These are phyloP conservation scores for Babylonia areolata DNA, from an alignment of 1,140 invertebrate genomes.

Conservation along the genomic window DNA sequence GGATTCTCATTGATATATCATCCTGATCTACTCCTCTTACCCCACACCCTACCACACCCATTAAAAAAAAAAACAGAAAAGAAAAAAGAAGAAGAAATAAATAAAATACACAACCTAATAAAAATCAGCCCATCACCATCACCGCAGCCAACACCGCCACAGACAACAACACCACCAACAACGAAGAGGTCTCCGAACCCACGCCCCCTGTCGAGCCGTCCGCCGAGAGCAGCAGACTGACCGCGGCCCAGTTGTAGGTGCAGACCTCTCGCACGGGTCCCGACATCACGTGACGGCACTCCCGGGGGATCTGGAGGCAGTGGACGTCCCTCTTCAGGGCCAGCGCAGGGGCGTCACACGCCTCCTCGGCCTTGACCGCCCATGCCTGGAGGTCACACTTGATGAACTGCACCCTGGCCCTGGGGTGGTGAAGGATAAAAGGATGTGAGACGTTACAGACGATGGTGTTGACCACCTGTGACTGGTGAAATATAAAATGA, in stretches of 20 bases:
- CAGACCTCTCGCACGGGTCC: neutral
- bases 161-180: neutral
- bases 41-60: too few species aligned
- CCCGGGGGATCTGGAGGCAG: constrained; percentile 4
- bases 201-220: neutral
- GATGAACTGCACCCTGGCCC: constrained; percentile 13
- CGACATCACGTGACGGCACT: neutral
- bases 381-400: constrained; percentile 25
- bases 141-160: neutral
- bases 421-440: neutral
- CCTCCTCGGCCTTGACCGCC: neutral
- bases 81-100: too few species aligned
- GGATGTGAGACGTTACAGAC: too few species aligned
- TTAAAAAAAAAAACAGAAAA: too few species aligned
- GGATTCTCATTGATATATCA: too few species aligned
- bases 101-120: too few species aligned
- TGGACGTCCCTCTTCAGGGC: constrained; percentile 23
- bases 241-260: constrained; percentile 7
- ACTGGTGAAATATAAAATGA: too few species aligned
- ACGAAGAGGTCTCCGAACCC: neutral
- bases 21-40: too few species aligned
- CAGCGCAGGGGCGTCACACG: constrained; percentile 8
- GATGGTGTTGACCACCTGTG: too few species aligned
- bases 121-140: neutral
- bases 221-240: neutral